Percentiles rank a stretch among this genome's conserved stretches.
These are phyloP conservation scores for Ophiodon elongatus DNA, from an alignment of 2,113 vertebrate species.

Conservation along the genomic window DNA sequence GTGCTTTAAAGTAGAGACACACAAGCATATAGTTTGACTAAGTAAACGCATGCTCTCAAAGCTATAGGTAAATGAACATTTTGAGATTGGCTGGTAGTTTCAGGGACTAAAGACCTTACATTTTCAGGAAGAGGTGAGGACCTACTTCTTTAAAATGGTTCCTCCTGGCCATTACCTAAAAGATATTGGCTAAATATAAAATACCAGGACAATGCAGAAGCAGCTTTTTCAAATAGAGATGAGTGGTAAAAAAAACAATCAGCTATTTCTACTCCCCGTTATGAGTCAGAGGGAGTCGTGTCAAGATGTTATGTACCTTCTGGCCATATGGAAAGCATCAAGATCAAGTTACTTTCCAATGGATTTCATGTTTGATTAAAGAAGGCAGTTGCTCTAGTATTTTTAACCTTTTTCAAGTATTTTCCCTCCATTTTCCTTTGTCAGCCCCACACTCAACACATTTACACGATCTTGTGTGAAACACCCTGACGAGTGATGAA, in stretches of 20 bases:
- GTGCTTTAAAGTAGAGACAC: not conserved
- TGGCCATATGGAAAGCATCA: not conserved
- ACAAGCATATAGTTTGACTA: slow-evolving; percentile 1
- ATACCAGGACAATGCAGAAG: slow-evolving; percentile 47
- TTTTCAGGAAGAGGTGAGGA: slow-evolving; percentile 57
- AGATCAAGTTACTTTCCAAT: not conserved
- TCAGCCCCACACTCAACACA: slow-evolving; percentile 3
- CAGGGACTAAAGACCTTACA: not conserved
- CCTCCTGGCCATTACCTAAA: slow-evolving; percentile 24
- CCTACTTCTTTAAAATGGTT: slow-evolving; percentile 59
- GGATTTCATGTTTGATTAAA: slow-evolving; percentile 4
- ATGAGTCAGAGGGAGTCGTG: slow-evolving; percentile 36
- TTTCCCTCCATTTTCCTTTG: slow-evolving; percentile 30
- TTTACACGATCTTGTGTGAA: slow-evolving; percentile 2
- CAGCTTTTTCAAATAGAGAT: slow-evolving; percentile 31
- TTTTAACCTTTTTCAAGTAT: not conserved
- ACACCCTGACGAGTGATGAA: not conserved
- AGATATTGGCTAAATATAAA: slow-evolving; percentile 53
- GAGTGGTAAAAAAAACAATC: not conserved
- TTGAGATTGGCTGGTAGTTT: not conserved
- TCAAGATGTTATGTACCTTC: not conserved
- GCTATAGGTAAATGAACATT: not conserved
- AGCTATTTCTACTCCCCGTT: slow-evolving; percentile 2
- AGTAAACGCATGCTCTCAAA: not conserved
- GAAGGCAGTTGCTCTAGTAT: not conserved